A percentile compares a stretch with the other conserved stretches of the same genome.
Evolutionary conservation across 2,113 vertebrate species (phyloP).

Genomic region (Columba janthina): DNA sequence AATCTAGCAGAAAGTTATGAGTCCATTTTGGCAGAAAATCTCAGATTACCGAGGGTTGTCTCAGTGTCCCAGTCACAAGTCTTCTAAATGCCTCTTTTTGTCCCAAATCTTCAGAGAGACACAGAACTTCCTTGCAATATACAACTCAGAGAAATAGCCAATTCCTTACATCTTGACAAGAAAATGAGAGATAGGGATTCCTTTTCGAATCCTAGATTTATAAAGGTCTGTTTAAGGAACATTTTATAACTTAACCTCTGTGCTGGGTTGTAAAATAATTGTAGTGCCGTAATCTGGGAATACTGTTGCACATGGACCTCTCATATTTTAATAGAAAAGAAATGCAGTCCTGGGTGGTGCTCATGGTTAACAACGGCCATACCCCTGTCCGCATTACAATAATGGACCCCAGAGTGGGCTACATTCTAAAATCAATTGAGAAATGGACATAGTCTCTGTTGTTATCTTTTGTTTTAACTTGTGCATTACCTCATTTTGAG

Average conservation of each 20-base stretch:
- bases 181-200: background rate
- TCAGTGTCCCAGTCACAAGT: background rate
- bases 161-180: background rate
- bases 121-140: background rate
- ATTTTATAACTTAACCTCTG: background rate
- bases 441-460: background rate
- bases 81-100: background rate
- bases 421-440: background rate
- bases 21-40: background rate
- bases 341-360: background rate
- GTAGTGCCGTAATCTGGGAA: background rate
- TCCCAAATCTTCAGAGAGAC: background rate
- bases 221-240: background rate
- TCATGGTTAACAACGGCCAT: background rate
- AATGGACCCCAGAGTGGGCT: background rate
- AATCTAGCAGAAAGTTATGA: background rate
- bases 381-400: background rate
- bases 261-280: background rate
- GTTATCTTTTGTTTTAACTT: background rate
- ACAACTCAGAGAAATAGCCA: background rate
- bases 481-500: background rate
- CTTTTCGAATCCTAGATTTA: background rate
- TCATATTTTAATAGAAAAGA: background rate
- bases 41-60: background rate
- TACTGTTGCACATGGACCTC: background rate